Conservation (phyloP, 2,113 vertebrate species). For the Argyrosomus japonicus region DNA sequence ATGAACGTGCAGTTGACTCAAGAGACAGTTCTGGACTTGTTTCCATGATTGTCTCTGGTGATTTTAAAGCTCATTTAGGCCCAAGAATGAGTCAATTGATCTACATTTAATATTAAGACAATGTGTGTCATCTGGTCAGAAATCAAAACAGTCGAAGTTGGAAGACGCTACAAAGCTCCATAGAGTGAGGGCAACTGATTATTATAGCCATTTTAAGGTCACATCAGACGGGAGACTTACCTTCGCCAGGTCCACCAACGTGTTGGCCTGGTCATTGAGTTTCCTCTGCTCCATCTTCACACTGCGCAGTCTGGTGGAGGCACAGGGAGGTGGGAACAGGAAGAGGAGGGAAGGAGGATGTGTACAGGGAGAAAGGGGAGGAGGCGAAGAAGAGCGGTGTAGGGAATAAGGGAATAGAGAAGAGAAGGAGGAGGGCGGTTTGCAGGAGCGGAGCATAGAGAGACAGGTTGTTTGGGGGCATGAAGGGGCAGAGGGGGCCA, state of each 20-base stretch:
- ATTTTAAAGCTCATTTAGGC: not conserved
- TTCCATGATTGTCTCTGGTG: not conserved
- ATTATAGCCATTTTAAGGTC: not conserved
- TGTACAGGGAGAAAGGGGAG: not conserved
- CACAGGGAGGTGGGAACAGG: slow-evolving; percentile 18
- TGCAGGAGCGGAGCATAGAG: slow-evolving; percentile 40
- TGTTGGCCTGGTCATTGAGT: slow-evolving; percentile 93
- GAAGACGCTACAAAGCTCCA: not conserved
- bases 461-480: slow-evolving; percentile 40
- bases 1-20: not conserved
- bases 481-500: slow-evolving; percentile 54
- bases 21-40: not conserved
- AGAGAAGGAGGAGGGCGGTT: slow-evolving; percentile 26
- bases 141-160: not conserved
- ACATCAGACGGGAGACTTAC: slow-evolving; percentile 63
- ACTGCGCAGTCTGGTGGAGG: slow-evolving; percentile 89
- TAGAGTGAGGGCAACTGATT: not conserved
- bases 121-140: not conserved
- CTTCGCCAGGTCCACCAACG: slow-evolving; percentile 92
- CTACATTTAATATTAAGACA: not conserved
- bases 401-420: slow-evolving; percentile 5
- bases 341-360: slow-evolving; percentile 34
- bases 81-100: not conserved
- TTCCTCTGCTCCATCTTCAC: slow-evolving; percentile 96
- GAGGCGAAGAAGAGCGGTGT: slow-evolving; percentile 5